Evolutionary conservation across 1,140 invertebrate genomes (phyloP).

Genomic region (Polypedilum pembai): DNA sequence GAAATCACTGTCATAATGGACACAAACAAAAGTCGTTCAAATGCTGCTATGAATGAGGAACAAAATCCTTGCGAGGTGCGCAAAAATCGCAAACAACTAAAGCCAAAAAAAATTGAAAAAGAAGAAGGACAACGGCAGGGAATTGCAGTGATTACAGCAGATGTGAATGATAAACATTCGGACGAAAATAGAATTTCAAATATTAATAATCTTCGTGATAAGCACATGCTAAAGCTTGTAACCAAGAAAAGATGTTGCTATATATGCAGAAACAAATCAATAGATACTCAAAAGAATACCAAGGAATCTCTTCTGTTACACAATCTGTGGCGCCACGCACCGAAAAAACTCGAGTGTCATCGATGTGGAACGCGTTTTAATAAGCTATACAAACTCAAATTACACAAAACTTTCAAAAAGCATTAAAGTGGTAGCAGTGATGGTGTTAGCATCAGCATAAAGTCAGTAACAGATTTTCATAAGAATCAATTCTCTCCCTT

Average conservation of each 20-base stretch:
- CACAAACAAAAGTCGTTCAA: background rate
- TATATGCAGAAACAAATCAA: slow-evolving; percentile 15
- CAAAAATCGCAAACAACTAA: slow-evolving; percentile 14
- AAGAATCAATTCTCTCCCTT: background rate
- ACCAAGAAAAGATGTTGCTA: slow-evolving; percentile 5
- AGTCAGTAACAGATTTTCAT: background rate
- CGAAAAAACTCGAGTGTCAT: background rate
- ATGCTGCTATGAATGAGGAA: background rate
- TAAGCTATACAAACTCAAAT: background rate
- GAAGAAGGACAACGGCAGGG: background rate
- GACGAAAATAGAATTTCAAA: background rate
- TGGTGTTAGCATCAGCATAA: background rate
- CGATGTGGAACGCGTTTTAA: background rate
- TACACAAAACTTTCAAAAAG: background rate
- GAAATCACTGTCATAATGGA: background rate
- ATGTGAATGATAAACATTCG: background rate
- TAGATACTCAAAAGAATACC: background rate
- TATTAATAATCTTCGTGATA: slow-evolving; percentile 17
- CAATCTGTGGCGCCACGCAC: background rate
- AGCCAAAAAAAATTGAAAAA: slow-evolving; percentile 25
- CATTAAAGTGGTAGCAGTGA: background rate
- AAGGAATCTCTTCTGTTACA: slow-evolving; percentile 6
- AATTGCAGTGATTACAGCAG: background rate
- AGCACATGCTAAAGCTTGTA: slow-evolving; percentile 6
- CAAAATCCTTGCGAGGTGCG: background rate